A percentile compares a stretch with the other conserved stretches of the same genome.
These are phyloP conservation scores for Alligator mississippiensis DNA, from an alignment of 2,113 vertebrate species.

Conservation along the genomic window DNA sequence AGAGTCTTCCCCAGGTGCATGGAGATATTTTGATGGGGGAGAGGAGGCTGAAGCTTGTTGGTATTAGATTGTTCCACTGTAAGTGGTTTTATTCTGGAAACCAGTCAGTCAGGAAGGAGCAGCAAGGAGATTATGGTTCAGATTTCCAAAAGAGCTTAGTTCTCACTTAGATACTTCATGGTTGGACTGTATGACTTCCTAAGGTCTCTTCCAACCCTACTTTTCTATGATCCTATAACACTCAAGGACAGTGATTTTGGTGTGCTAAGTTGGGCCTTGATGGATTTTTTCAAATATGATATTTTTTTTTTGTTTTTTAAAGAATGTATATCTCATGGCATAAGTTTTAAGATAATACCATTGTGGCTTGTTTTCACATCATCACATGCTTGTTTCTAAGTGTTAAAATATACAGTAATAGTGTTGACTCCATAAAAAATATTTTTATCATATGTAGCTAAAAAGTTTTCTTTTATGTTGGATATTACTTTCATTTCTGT, in stretches of 20 bases:
- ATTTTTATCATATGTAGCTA: neutral
- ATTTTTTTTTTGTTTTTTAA: neutral
- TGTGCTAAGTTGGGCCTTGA: neutral
- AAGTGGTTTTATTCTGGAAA: neutral
- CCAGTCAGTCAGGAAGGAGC: neutral
- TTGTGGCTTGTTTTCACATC: neutral
- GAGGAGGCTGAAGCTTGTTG: neutral
- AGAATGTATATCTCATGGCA: neutral
- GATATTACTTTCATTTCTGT: neutral
- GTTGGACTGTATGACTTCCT: no score
- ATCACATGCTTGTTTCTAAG: neutral
- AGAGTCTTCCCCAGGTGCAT: neutral
- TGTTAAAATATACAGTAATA: conserved; percentile 14
- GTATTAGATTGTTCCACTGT: neutral
- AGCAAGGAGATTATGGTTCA: neutral
- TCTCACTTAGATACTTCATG: neutral
- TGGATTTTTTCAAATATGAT: neutral
- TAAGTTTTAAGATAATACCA: neutral
- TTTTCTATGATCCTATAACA: no score
- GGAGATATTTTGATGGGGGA: neutral
- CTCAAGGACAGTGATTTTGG: neutral
- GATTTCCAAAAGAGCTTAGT: neutral
- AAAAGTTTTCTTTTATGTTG: neutral
- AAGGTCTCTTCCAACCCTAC: no score
- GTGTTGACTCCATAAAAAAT: neutral